Conservation (phyloP, 64 coral and sea anemone genomes). For the Montipora capricornis region DNA sequence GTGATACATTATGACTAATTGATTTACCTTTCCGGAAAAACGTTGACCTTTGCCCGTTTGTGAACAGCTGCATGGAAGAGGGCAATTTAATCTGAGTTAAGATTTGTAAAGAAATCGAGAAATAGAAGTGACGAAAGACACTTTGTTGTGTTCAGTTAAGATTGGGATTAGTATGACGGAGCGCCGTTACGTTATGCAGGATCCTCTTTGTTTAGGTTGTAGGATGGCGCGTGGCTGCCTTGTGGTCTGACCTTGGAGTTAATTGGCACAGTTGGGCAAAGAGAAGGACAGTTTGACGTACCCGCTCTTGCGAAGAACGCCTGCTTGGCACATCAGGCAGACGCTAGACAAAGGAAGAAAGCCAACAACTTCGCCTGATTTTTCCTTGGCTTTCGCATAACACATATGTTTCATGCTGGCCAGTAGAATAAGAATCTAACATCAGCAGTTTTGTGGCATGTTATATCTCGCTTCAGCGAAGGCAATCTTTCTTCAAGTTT, state of each 20-base stretch:
- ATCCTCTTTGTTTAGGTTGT: not conserved
- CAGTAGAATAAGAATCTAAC: no score
- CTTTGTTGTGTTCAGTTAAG: not conserved
- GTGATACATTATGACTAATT: slow-evolving; percentile 31
- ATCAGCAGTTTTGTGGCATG: no score
- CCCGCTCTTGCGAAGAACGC: not conserved
- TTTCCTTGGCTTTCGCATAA: no score
- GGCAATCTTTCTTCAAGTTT: no score
- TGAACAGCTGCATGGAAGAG: not conserved
- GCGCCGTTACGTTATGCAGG: not conserved
- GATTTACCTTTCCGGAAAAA: not conserved
- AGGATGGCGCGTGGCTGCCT: not conserved
- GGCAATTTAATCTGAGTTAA: slow-evolving; percentile 12
- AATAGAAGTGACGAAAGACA: not conserved
- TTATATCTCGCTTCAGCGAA: no score
- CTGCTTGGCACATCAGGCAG: not conserved
- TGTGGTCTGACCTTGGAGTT: slow-evolving; percentile 16
- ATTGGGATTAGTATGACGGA: not conserved
- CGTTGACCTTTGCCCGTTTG: slow-evolving; percentile 45
- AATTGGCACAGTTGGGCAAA: not conserved
- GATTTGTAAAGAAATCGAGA: not conserved
- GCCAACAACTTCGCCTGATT: no score
- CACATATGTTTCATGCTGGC: no score
- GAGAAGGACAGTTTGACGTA: not conserved
- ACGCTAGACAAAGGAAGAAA: no score